These are phyloP conservation scores for Cherax destructor DNA, from an alignment of 1,140 invertebrate genomes.

Conservation along the genomic window DNA sequence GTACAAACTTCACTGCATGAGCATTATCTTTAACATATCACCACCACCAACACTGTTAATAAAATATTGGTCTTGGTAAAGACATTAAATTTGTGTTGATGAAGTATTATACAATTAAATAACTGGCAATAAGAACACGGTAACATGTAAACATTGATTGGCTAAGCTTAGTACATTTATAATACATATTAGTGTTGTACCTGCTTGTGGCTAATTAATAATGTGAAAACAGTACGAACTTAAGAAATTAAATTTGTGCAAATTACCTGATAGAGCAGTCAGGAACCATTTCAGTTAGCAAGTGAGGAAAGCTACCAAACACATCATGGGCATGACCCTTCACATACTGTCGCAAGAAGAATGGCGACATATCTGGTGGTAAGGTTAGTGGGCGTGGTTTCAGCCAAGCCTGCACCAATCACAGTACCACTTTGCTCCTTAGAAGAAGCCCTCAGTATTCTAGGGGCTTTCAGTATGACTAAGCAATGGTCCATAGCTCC, in stretches of 20 bases:
- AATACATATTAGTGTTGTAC: too few species aligned
- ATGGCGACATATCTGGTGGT: slow-evolving; percentile 95
- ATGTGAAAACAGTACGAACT: too few species aligned
- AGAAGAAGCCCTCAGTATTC: slow-evolving; percentile 84
- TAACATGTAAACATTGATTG: too few species aligned
- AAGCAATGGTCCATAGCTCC: slow-evolving; percentile 90
- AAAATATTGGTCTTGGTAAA: too few species aligned
- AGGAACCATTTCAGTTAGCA: slow-evolving; percentile 94
- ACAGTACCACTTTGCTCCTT: slow-evolving; percentile 78
- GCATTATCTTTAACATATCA: too few species aligned
- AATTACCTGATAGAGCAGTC: slow-evolving; percentile 93
- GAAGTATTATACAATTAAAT: too few species aligned
- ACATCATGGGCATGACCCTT: slow-evolving; percentile 93
- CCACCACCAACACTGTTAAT: too few species aligned
- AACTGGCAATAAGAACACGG: too few species aligned
- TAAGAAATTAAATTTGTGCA: not conserved
- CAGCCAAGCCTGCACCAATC: slow-evolving; percentile 80
- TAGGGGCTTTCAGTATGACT: slow-evolving; percentile 84
- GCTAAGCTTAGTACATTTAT: too few species aligned
- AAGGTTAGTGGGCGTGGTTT: slow-evolving; percentile 85
- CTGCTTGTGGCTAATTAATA: too few species aligned
- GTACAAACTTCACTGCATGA: too few species aligned
- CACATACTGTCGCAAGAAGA: slow-evolving; percentile 95
- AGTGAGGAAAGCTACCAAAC: slow-evolving; percentile 93
- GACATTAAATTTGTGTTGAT: too few species aligned